These are phyloP conservation scores for Trissolcus basalis DNA, from an alignment of 1,140 invertebrate species.

Conservation along the genomic window DNA sequence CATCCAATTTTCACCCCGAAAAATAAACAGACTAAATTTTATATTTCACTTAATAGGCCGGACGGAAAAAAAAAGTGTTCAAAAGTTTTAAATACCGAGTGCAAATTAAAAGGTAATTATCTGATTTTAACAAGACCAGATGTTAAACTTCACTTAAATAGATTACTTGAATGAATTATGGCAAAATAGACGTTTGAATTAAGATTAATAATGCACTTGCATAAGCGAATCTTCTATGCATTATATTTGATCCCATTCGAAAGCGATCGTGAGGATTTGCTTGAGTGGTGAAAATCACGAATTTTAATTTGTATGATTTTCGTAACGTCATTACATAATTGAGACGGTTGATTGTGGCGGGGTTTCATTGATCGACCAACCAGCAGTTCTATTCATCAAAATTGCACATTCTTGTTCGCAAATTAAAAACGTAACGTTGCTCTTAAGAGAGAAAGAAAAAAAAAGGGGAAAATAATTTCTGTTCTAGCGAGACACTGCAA, in stretches of 20 bases:
- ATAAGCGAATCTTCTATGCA: constrained; percentile 32
- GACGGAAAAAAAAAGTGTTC: not conserved
- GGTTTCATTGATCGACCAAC: constrained; percentile 7
- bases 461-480: too few relatives aligned
- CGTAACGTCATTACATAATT: constrained; percentile 18
- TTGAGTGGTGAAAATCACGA: constrained; percentile 34
- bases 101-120: constrained; percentile 27
- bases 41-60: too few relatives aligned
- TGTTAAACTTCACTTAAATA: constrained; percentile 30
- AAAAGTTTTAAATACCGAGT: not conserved
- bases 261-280: constrained; percentile 17
- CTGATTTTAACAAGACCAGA: constrained; percentile 32
- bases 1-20: too few relatives aligned
- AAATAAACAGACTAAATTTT: too few relatives aligned
- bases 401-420: too few relatives aligned
- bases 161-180: constrained; percentile 42
- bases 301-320: constrained; percentile 37
- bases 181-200: constrained; percentile 50
- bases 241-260: constrained; percentile 41
- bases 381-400: not conserved
- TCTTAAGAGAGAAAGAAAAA: too few relatives aligned
- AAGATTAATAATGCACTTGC: constrained; percentile 52
- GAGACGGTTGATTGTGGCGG: not conserved
- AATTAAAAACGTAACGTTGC: too few relatives aligned
- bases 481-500: too few relatives aligned